phyloP scores from a whole-genome alignment of 2,113 vertebrate species.

The Dendropsophus ebraccatus region DNA sequence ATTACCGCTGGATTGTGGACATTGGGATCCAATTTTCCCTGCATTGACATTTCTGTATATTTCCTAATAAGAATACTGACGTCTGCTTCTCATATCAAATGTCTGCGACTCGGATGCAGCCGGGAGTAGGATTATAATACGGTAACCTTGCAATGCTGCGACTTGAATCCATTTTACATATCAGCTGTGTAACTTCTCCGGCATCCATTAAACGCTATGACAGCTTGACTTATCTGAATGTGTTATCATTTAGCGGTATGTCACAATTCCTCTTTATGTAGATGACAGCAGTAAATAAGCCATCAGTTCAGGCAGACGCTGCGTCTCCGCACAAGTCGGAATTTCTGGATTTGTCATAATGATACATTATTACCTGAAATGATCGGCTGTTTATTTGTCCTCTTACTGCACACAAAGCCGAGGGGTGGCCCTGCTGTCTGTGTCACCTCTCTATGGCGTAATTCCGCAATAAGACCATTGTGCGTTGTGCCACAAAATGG shows the following conservation, averaged over 20 bases:
- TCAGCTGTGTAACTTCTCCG: constrained; percentile 76
- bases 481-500: not conserved
- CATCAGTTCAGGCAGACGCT: constrained; percentile 73
- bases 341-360: constrained; percentile 42
- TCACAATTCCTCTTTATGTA: constrained; percentile 83
- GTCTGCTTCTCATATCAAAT: constrained; percentile 62
- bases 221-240: constrained; percentile 85
- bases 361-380: constrained; percentile 47
- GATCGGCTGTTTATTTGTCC: constrained; percentile 26
- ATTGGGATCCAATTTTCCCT: not conserved
- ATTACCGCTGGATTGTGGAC: not conserved
- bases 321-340: constrained; percentile 62
- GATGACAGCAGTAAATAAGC: constrained; percentile 82
- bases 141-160: constrained; percentile 79
- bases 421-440: not conserved
- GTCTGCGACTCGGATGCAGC: constrained; percentile 67
- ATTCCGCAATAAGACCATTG: not conserved
- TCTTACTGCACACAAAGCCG: constrained; percentile 12
- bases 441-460: not conserved
- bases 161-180: constrained; percentile 84
- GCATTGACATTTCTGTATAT: not conserved
- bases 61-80: constrained; percentile 35
- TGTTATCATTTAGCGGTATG: constrained; percentile 83
- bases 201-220: constrained; percentile 82
- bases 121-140: constrained; percentile 81